phyloP scores from a whole-genome alignment of 2,888 invertebrate species.

The Galerucella calmariensis region DNA sequence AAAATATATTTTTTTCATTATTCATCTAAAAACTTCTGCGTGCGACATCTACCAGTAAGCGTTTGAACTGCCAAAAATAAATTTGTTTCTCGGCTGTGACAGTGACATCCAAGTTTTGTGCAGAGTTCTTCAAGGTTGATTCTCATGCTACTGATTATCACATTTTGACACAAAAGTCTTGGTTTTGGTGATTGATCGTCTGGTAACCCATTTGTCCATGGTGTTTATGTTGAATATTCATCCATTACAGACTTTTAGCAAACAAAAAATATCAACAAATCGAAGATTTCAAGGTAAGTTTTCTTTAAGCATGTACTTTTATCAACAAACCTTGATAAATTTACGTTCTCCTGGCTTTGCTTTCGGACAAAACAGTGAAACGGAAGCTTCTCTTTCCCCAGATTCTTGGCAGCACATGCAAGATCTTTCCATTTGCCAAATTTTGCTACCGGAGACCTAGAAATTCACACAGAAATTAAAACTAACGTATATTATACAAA shows the following conservation, averaged over 20 bases:
- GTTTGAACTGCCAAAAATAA: not conserved
- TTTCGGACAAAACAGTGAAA: conserved; percentile 89
- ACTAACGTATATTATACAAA: not conserved
- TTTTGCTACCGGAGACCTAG: conserved; percentile 93
- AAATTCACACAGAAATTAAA: conserved; percentile 25
- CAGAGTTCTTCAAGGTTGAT: conserved; percentile 1
- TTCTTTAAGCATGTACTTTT: not conserved
- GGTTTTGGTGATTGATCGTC: conserved; percentile 16
- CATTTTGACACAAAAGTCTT: conserved; percentile 7
- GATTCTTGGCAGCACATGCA: conserved; percentile 97
- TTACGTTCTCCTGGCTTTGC: conserved; percentile 87
- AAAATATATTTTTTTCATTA: not conserved
- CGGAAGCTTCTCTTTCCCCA: conserved; percentile 89
- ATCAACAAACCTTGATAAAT: conserved; percentile 78
- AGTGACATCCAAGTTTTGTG: not conserved
- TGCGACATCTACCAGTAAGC: not conserved
- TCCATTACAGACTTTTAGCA: not conserved
- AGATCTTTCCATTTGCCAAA: conserved; percentile 95
- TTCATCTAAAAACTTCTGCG: not conserved
- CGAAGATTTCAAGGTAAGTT: conserved; percentile 18
- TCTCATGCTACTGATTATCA: not conserved
- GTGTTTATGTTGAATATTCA: conserved; percentile 9
- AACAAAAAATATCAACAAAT: not conserved
- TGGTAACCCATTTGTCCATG: not conserved
- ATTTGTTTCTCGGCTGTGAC: not conserved